Evolutionary conservation across 2,113 vertebrate species (phyloP), one percentile per base, ranked within the genome.

Genomic region (Tenrec ecaudatus): DNA sequence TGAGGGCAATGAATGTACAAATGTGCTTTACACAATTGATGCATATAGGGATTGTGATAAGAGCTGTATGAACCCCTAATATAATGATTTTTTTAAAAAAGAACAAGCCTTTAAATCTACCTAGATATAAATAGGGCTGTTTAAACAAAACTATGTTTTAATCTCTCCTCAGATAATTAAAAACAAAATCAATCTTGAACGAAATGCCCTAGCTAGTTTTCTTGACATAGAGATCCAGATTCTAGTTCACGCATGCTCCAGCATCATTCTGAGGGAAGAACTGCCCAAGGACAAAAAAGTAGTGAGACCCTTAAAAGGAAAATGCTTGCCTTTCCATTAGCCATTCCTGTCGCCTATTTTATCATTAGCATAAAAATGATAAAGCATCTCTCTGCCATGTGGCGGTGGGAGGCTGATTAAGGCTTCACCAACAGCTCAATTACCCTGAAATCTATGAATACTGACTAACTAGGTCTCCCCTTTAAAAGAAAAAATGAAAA

Each of bases 121-220:
- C 58, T 64, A 64, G 2, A 4, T n/a, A 81, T 53, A 87, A 83
- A 68, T 22, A 53, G 43, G 77, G 47, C 27, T 84, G n/a, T 82
- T 92, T 82, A 85, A 80, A 88, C 20, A 40, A 73, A 92, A 75
- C 53, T 69, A 23, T 76, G 17, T 75, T 92, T 87, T 43, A 91
- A 86, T 78, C 40, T 92, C 73, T 93, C 77, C 20, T 90, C 92
- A 88, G 36, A 53, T 86, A 95, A 69, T 66, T 27, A 91, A 22
- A 94, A 85, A 94, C 25, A 94, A 85, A 94, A 85, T 77, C 69
- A 89, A 91, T 31, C 27, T 6, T 84, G 1, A 91, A 88, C 60
- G 43, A 92, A 94, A 96, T 38, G 16, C n/a, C 53, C 86, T 88
- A 79, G 16, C 71, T 36, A 36, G 31, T 81, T 86, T 90, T 78